phyloP scores from a whole-genome alignment of 2,888 invertebrate species.

The Ditula angustiorana region DNA sequence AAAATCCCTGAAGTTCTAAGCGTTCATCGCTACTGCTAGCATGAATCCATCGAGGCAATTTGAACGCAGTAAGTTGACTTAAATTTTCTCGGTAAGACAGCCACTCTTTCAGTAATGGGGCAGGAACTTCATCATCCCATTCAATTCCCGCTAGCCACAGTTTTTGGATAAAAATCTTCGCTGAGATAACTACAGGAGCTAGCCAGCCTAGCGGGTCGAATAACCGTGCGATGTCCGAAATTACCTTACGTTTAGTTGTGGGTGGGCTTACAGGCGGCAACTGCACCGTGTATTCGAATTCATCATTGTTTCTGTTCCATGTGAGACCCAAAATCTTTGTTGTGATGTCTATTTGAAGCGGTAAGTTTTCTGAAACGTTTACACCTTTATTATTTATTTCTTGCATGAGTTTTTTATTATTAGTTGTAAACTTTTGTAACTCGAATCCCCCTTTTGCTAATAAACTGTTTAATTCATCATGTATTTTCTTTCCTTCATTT shows the following conservation, averaged over 20 bases:
- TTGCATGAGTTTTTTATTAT: neutral
- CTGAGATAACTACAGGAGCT: neutral
- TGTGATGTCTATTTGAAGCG: neutral
- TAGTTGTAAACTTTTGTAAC: neutral
- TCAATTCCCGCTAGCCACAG: neutral
- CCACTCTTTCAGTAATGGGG: neutral
- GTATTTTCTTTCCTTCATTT: neutral
- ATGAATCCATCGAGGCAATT: neutral
- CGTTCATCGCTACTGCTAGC: neutral
- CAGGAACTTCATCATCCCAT: neutral
- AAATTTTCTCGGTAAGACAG: neutral
- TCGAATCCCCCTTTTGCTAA: neutral
- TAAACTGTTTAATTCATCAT: neutral
- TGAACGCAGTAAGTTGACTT: neutral
- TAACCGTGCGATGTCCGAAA: neutral
- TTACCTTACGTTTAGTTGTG: neutral
- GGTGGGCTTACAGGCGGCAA: neutral
- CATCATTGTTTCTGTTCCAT: neutral
- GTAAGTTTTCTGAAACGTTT: neutral
- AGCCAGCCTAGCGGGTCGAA: constrained; percentile 1
- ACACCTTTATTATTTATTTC: neutral
- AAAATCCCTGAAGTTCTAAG: constrained; percentile 2
- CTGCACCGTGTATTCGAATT: neutral
- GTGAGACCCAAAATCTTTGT: neutral
- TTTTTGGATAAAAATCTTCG: neutral